These are phyloP conservation scores for Nymphalis polychloros DNA, from an alignment of 2,888 invertebrate species.

Conservation along the genomic window DNA sequence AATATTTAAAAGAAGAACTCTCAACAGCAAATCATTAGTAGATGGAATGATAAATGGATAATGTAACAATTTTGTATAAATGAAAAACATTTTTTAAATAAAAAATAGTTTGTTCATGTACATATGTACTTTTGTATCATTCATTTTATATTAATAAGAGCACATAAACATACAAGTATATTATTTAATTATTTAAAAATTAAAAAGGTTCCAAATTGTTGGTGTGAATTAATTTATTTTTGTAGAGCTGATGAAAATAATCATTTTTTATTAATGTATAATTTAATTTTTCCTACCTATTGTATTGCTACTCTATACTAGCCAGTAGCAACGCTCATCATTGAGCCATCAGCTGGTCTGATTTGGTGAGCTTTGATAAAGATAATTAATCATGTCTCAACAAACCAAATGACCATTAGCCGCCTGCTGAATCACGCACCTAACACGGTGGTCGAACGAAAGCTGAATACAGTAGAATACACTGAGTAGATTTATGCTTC, in stretches of 20 bases:
- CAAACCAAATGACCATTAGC: slow-evolving; percentile 73
- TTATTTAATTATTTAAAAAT: no score
- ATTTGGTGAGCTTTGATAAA: slow-evolving; percentile 66
- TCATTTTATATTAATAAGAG: no score
- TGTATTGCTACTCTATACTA: slow-evolving; percentile 30
- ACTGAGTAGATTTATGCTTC: slow-evolving; percentile 21
- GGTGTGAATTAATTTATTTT: no score
- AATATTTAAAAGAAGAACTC: no score
- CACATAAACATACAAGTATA: no score
- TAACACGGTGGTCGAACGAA: slow-evolving; percentile 59
- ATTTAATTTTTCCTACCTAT: slow-evolving; percentile 15
- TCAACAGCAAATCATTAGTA: no score
- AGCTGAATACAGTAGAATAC: slow-evolving; percentile 23
- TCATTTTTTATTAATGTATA: not conserved
- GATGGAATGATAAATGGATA: no score
- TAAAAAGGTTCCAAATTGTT: no score
- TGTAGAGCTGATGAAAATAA: not conserved
- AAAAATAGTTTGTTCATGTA: no score
- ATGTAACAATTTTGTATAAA: no score
- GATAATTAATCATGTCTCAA: slow-evolving; percentile 72
- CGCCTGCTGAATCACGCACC: slow-evolving; percentile 67
- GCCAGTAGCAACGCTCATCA: slow-evolving; percentile 63
- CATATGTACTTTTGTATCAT: no score
- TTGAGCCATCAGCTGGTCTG: slow-evolving; percentile 64
- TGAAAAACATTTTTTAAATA: no score